Evolutionary conservation across 2,888 invertebrate genomes (phyloP).

Genomic region (Drosophila suboccidentalis): DNA sequence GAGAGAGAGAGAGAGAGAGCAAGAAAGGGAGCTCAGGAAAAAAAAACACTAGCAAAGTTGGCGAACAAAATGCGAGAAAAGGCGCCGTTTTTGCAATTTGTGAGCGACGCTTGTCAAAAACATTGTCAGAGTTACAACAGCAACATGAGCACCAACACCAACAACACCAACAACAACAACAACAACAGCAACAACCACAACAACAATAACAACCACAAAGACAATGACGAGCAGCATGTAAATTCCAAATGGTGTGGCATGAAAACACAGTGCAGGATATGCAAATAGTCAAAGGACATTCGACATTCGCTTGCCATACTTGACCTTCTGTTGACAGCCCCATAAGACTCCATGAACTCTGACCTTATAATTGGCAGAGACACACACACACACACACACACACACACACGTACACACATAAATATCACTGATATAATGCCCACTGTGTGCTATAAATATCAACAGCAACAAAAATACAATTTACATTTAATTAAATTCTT

Average conservation of each 20-base stretch:
- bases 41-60: constrained; percentile 10
- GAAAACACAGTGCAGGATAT: constrained; percentile 43
- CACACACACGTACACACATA: not conserved
- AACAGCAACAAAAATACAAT: not conserved
- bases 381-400: not conserved
- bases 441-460: constrained; percentile 13
- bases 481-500: constrained; percentile 9
- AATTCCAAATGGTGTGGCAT: constrained; percentile 43
- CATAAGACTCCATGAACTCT: constrained; percentile 9
- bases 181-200: constrained; percentile 11
- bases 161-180: constrained; percentile 36
- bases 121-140: constrained; percentile 19
- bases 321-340: constrained; percentile 37
- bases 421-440: constrained; percentile 12
- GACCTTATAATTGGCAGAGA: constrained; percentile 20
- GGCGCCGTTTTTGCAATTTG: constrained; percentile 73
- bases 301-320: constrained; percentile 18
- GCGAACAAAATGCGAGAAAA: constrained; percentile 50
- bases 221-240: constrained; percentile 46
- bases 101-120: constrained; percentile 59
- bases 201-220: constrained; percentile 1
- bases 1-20: not conserved
- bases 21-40: not conserved
- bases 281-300: constrained; percentile 49
- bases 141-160: constrained; percentile 17